These are phyloP conservation scores for Drosophila lacteicornis DNA, from an alignment of 1,140 invertebrate genomes.

Conservation along the genomic window DNA sequence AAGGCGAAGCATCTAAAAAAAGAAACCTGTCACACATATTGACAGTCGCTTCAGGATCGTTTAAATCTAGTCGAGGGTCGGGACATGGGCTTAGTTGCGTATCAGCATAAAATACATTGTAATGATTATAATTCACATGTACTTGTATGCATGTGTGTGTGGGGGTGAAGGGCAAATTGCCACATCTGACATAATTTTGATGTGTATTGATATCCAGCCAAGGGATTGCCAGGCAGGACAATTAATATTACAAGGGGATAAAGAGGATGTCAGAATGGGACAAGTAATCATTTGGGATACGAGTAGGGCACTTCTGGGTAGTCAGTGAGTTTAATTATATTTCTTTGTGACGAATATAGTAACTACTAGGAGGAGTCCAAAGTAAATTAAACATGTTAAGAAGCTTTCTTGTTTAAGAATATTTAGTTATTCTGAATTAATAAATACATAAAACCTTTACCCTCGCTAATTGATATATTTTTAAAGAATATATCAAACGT, in stretches of 20 bases:
- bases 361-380: not conserved
- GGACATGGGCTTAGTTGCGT: constrained; percentile 12
- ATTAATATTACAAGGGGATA: constrained; percentile 28
- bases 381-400: not conserved
- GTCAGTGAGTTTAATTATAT: too few relatives aligned
- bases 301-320: not conserved
- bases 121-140: constrained; percentile 22
- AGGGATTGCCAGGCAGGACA: constrained; percentile 19
- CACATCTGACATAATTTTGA: constrained; percentile 41
- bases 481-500: too few relatives aligned
- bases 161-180: constrained; percentile 36
- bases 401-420: not conserved
- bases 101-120: constrained; percentile 41
- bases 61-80: constrained; percentile 54
- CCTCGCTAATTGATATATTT: too few relatives aligned
- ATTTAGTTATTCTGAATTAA: not conserved
- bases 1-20: constrained; percentile 48
- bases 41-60: constrained; percentile 54
- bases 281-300: constrained; percentile 2
- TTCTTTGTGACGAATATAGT: not conserved
- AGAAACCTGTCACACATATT: constrained; percentile 62
- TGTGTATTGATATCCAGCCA: constrained; percentile 27
- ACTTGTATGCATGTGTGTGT: not conserved
- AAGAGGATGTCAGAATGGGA: not conserved
- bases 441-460: too few relatives aligned